These are phyloP conservation scores for Xiphydria camelus DNA, from an alignment of 2,888 invertebrate genomes.

Conservation along the genomic window DNA sequence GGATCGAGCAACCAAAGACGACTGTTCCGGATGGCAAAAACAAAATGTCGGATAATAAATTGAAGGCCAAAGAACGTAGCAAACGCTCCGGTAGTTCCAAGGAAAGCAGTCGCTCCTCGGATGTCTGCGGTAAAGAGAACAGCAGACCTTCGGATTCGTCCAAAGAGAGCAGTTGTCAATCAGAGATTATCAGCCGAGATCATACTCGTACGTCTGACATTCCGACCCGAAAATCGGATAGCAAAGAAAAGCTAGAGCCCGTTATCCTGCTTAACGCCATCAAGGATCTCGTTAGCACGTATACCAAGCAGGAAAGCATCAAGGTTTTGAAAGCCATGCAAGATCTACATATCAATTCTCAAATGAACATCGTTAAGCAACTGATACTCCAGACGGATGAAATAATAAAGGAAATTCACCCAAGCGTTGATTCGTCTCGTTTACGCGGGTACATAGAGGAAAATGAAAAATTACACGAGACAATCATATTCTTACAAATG, in stretches of 20 bases:
- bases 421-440: constrained; percentile 29
- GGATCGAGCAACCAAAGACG: not conserved
- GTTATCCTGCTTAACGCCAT: constrained; percentile 41
- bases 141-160: constrained; percentile 37
- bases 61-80: constrained; percentile 7
- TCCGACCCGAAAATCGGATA: constrained; percentile 26
- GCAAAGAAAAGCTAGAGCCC: constrained; percentile 35
- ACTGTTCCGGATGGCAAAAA: not conserved
- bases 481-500: constrained; percentile 34
- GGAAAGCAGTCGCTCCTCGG: constrained; percentile 25
- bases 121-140: constrained; percentile 47
- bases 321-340: constrained; percentile 44
- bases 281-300: constrained; percentile 45
- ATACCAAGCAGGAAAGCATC: constrained; percentile 45
- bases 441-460: constrained; percentile 37
- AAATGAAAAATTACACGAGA: constrained; percentile 42
- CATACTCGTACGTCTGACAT: constrained; percentile 17
- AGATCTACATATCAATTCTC: constrained; percentile 44
- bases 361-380: constrained; percentile 45
- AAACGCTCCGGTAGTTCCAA: constrained; percentile 13
- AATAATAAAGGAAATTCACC: constrained; percentile 34
- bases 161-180: constrained; percentile 24
- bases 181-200: constrained; percentile 4
- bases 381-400: constrained; percentile 44
- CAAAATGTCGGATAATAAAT: constrained; percentile 7